Base-by-base conservation (phyloP, 2,113 vertebrate species). In the Pygathrix nemaeus region DNA sequence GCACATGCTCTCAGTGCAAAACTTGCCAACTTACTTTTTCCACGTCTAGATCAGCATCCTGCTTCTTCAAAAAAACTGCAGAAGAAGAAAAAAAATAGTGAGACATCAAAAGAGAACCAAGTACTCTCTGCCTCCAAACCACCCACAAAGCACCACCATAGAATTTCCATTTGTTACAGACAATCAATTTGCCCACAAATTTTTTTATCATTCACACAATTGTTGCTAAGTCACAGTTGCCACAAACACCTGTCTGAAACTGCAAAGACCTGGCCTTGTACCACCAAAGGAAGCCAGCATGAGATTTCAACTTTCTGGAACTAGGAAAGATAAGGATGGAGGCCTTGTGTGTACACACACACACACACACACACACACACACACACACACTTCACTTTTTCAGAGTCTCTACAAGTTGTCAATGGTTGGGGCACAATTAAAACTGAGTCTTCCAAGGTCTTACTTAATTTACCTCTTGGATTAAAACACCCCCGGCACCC, bases 221-320 rank as follows among this genome's bases (percentile, higher is more conserved):
- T 92, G 84, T 96, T 88, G 79, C 61, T 90, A 97, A 98, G 98
- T 97, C 97, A 97, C 95, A 97, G 85, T 64, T 93, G 95, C 95
- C 94, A 98, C 91, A 92, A 98, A 96, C 72, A 93, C 96, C 80
- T 97, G 92, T 57, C 70, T 76, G 52, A 55, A 94, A 92, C 30
- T 93, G 68, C 72, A 94, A 95, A 92, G 72, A 90, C 48, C 45
- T 79, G 68, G 40, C 13, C 90, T n/a, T 50, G 10, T 27, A 86
- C 61, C 64, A 93, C 48, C 75, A 88, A 87, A 96, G 66, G 75
- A 93, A 83, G 48, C 12, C 64, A 84, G 38, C 45, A 52, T 32
- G 45, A 43, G 72, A 92, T 32, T 86, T 75, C 80, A 93, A 92
- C 27, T 94, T 89, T 93, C 45, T 55, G 16, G n/a, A 93, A 38